These are phyloP conservation scores for Mercenaria mercenaria DNA, from an alignment of 1,140 invertebrate species.

Conservation along the genomic window DNA sequence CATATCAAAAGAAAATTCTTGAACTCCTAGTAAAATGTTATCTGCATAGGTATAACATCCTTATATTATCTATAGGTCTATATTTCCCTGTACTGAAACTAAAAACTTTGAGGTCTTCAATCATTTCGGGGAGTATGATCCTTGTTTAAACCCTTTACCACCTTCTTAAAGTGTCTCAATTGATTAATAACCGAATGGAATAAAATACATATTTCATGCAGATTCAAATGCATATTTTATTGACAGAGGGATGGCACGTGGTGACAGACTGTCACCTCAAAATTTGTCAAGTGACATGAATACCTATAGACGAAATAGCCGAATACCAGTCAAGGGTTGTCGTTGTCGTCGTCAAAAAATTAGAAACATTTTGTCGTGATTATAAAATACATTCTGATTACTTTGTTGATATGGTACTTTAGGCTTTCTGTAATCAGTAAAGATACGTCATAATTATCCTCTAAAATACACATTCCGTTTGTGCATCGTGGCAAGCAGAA, in stretches of 20 bases:
- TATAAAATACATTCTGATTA: constrained; percentile 21
- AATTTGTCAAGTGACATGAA: constrained; percentile 35
- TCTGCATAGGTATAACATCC: too few species aligned
- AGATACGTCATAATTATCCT: background rate
- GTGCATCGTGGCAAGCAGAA: background rate
- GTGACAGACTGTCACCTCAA: constrained; percentile 26
- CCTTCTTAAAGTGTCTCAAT: background rate
- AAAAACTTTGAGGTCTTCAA: background rate
- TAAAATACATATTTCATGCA: constrained; percentile 25
- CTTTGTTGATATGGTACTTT: background rate
- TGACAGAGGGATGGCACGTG: constrained; percentile 45
- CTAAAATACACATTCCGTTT: background rate
- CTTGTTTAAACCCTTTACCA: background rate
- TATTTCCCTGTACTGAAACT: background rate
- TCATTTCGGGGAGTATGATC: too few species aligned
- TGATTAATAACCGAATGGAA: constrained; percentile 14
- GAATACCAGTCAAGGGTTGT: background rate
- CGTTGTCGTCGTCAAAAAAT: constrained; percentile 11
- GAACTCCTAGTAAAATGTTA: too few species aligned
- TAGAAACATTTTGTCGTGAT: background rate
- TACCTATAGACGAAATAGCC: background rate
- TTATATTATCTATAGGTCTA: too few species aligned
- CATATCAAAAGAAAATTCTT: too few species aligned
- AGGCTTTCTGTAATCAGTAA: background rate
- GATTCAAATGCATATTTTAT: constrained; percentile 40